phyloP scores from a whole-genome alignment of 1,140 invertebrate genomes.

The Cephus cinctus region DNA sequence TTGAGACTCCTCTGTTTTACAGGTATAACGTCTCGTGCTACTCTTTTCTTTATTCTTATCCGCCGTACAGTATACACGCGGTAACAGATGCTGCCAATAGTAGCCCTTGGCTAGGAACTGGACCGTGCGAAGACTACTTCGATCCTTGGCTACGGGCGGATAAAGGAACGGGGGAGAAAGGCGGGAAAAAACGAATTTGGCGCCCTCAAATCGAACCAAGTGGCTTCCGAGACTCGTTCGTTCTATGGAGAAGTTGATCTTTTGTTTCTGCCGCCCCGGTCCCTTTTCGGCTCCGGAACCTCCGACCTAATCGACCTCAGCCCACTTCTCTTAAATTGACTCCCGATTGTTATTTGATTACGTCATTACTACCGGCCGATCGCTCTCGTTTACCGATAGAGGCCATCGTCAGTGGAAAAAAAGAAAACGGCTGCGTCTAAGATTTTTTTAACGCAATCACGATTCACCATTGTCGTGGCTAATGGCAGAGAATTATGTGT shows the following conservation, averaged over 20 bases:
- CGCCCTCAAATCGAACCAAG: conserved; percentile 9
- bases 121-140: no score
- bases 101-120: no score
- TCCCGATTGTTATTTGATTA: conserved; percentile 23
- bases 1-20: background rate
- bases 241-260: conserved; percentile 9
- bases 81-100: no score
- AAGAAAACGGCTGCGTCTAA: no score
- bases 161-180: no score
- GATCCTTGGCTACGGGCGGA: no score
- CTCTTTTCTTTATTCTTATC: conserved; percentile 1
- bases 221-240: conserved; percentile 15
- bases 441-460: no score
- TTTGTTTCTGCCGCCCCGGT: conserved; percentile 15
- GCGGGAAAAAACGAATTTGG: conserved; percentile 14
- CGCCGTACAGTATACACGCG: no score
- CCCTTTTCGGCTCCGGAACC: background rate
- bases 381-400: conserved; percentile 8
- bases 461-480: no score
- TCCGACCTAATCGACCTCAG: conserved; percentile 16
- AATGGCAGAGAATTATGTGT: no score
- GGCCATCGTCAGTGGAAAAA: no score
- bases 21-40: background rate
- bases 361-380: conserved; percentile 8
- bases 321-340: conserved; percentile 15